Evolutionary conservation across 2,113 vertebrate genomes (phyloP).

Genomic region (Casuarius casuarius): DNA sequence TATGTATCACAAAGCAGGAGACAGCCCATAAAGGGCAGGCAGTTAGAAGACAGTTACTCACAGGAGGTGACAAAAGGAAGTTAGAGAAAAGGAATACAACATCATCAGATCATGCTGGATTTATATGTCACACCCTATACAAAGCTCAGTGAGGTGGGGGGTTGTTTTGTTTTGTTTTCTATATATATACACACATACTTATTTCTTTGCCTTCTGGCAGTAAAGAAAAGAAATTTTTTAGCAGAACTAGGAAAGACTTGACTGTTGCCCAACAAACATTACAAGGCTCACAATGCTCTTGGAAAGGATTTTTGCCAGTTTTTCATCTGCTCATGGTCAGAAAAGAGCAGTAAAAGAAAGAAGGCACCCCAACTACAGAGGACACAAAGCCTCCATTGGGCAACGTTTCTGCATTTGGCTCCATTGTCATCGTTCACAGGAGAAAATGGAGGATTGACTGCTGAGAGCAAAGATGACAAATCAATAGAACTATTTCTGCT

Average conservation of each 20-base stretch:
- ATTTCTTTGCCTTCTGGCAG: slow-evolving; percentile 12
- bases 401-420: background rate
- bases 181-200: background rate
- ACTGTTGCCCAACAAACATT: background rate
- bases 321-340: background rate
- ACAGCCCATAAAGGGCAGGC: slow-evolving; percentile 48
- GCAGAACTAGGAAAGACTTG: background rate
- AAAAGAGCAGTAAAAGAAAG: background rate
- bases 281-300: background rate
- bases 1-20: slow-evolving; percentile 47
- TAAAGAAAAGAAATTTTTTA: slow-evolving; percentile 29
- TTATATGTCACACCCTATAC: slow-evolving; percentile 44
- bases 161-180: background rate
- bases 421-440: background rate
- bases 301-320: background rate
- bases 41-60: background rate
- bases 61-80: slow-evolving; percentile 30
- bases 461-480: background rate
- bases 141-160: background rate
- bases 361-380: background rate
- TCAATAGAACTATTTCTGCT: background rate
- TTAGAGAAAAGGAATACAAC: slow-evolving; percentile 33
- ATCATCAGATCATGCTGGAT: slow-evolving; percentile 48
- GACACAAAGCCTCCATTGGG: background rate
- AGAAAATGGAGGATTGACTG: background rate